Evolutionary conservation across 1,140 invertebrate genomes (phyloP).

Genomic region (Diuraphis noxia): DNA sequence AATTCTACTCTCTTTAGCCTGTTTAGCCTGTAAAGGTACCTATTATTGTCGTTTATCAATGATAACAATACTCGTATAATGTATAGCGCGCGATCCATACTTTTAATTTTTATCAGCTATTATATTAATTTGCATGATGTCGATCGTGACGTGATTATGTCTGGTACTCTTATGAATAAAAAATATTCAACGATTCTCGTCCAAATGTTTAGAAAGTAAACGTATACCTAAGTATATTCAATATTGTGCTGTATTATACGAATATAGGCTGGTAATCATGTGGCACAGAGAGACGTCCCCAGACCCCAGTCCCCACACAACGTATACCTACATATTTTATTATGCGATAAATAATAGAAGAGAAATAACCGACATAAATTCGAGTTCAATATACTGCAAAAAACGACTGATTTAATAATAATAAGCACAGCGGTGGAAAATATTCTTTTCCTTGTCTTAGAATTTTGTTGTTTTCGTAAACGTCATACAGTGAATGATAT

Average conservation of each 20-base stretch:
- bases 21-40: no score
- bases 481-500: background rate
- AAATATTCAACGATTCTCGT: background rate
- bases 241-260: background rate
- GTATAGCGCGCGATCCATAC: background rate
- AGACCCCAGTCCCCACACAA: background rate
- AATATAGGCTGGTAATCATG: background rate
- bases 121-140: background rate
- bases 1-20: background rate
- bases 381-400: background rate
- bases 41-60: background rate
- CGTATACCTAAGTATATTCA: background rate
- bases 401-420: conserved; percentile 9
- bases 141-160: background rate
- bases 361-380: background rate
- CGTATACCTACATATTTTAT: background rate
- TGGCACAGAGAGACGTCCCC: background rate
- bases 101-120: background rate
- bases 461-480: background rate
- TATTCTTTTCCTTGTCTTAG: background rate
- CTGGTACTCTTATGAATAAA: background rate
- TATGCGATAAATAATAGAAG: background rate
- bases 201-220: background rate
- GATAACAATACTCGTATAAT: no score
- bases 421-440: background rate